Base-by-base conservation (phyloP, 2,888 invertebrate genomes). In the Mimumesa dahlbomi region DNA sequence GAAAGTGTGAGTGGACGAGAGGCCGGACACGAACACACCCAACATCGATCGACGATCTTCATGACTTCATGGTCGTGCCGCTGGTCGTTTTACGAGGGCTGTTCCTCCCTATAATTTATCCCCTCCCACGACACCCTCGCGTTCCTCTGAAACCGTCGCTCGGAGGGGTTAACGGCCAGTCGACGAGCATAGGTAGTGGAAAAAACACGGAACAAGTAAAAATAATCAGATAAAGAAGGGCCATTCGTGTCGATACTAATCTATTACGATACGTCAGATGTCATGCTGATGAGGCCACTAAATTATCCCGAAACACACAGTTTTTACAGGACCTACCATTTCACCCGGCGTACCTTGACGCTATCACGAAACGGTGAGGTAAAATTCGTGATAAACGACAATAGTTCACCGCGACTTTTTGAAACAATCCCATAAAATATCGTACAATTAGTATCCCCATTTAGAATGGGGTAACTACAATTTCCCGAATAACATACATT, bases 31-130 rank as follows among this genome's bases (percentile, higher is more conserved):
- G 38, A 34, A 50, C 31, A 43, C 48, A 9, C 14, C 18, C 6
- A n/a, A n/a, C 19, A 73, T 71, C 65, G 67, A 73, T 71, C 63
- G 25, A 31, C 59, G 66, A 78, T 71, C 62, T 65, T 49, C 56
- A 46, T 19, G 57, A 78, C 52, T 75, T 73, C 58, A 69, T 52
- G 42, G 42, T 6, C 21, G 22, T 19, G 21, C 42, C 43, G 45
- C 13, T 19, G 22, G 65, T 48, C 49, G 56, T 57, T 74, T 66
- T 68, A 73, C 21, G 70, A 68, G 52, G 36, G 46, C 13, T 25
- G 34, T n/a, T 49, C 25, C 18, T 14, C 45, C 13, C 34, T 53
- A 29, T 57, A 53, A 49, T 63, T 69, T 48, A 31, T 16, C 52
- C 49, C 2, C 5, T 14, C 18, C 25, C 29, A 6, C 9, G 16